Evolutionary conservation across 2,113 vertebrate species (phyloP).

Genomic region (Poeciliopsis turrubarensis): DNA sequence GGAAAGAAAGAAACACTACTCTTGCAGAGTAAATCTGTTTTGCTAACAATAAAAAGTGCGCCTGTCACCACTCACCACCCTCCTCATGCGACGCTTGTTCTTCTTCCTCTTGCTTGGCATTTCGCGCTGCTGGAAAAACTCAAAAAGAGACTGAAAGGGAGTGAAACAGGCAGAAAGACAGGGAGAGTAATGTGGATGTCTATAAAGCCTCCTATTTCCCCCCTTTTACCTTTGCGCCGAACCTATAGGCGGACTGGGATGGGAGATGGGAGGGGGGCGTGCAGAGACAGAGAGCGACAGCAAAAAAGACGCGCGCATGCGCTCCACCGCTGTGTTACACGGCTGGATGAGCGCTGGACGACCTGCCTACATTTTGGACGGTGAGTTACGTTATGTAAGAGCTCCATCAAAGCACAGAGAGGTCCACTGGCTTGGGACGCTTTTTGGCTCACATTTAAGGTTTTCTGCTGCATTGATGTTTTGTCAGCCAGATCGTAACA

Average conservation of each 20-base stretch:
- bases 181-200: conserved; percentile 36
- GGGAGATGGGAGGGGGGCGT: conserved; percentile 53
- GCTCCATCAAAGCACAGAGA: conserved; percentile 21
- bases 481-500: background rate
- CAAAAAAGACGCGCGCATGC: background rate
- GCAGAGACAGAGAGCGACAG: conserved; percentile 13
- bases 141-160: conserved; percentile 4
- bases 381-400: conserved; percentile 45
- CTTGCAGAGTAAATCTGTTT: background rate
- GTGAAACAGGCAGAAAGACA: conserved; percentile 12
- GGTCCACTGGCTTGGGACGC: background rate
- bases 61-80: conserved; percentile 64
- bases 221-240: conserved; percentile 44
- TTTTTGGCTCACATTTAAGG: conserved; percentile 22
- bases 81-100: conserved; percentile 76
- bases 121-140: conserved; percentile 25
- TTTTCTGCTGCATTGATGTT: background rate
- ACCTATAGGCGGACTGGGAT: conserved; percentile 61
- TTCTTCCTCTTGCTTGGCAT: conserved; percentile 82
- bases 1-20: background rate
- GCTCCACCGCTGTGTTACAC: background rate
- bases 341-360: background rate
- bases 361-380: conserved; percentile 4
- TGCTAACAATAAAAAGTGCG: conserved; percentile 2
- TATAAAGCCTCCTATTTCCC: conserved; percentile 58